Evolutionary conservation across 1,140 invertebrate species (phyloP).

Genomic region (Medauroidea extradentata): DNA sequence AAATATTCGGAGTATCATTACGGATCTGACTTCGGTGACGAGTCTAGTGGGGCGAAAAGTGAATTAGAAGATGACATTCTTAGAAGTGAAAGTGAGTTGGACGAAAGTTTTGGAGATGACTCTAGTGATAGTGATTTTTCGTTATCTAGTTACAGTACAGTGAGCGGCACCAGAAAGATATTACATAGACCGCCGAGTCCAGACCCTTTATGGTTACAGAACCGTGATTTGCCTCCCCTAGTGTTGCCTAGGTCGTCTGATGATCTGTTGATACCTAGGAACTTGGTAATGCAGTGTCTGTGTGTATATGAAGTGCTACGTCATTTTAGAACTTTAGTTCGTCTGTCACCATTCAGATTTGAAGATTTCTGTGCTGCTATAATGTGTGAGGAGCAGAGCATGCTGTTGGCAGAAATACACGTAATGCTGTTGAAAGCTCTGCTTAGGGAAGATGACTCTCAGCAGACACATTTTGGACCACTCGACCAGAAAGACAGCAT

Average conservation of each 20-base stretch:
- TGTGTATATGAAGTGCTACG: conserved; percentile 92
- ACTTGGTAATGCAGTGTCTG: conserved; percentile 71
- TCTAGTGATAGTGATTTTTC: conserved; percentile 81
- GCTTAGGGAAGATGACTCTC: conserved; percentile 88
- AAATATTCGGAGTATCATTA: conserved; percentile 85
- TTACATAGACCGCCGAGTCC: conserved; percentile 68
- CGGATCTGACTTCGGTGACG: conserved; percentile 83
- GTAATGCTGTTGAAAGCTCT: conserved; percentile 87
- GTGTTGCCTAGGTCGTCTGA: conserved; percentile 82
- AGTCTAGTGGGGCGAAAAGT: conserved; percentile 69
- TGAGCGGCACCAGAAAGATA: conserved; percentile 52
- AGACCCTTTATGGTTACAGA: conserved; percentile 80
- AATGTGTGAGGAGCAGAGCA: conserved; percentile 87
- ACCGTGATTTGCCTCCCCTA: conserved; percentile 67
- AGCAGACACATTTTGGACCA: conserved; percentile 92
- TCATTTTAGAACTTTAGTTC: conserved; percentile 82
- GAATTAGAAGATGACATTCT: conserved; percentile 66
- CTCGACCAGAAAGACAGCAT: conserved; percentile 95
- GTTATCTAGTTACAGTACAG: conserved; percentile 68
- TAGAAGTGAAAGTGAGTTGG: conserved; percentile 59
- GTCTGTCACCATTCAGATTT: conserved; percentile 89
- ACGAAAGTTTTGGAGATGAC: conserved; percentile 58
- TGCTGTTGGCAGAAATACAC: conserved; percentile 86
- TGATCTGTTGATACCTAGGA: conserved; percentile 78
- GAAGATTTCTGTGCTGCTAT: conserved; percentile 94